phyloP scores from a whole-genome alignment of 2,113 vertebrate species.

The Pongo pygmaeus region DNA sequence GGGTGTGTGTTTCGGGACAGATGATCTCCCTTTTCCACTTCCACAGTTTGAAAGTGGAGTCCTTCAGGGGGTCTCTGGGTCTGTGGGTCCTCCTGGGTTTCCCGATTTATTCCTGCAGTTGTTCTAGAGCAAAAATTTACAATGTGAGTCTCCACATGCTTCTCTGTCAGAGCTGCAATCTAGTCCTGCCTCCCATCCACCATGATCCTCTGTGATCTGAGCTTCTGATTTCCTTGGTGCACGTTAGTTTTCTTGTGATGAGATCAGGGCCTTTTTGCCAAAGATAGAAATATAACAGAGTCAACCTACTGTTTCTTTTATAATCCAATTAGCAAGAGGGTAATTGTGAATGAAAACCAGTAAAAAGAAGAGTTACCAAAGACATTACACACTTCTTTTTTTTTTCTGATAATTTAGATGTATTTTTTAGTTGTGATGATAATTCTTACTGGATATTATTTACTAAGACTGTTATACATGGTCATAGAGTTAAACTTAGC shows the following conservation, averaged over 20 bases:
- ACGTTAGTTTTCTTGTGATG: neutral
- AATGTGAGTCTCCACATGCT: no score
- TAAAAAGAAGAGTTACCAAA: conserved; percentile 25
- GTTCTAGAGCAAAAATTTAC: no score
- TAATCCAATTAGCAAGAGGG: neutral
- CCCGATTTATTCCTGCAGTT: no score
- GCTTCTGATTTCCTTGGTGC: neutral
- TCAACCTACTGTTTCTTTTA: neutral
- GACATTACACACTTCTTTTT: neutral
- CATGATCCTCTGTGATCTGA: no score
- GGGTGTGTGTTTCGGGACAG: no score
- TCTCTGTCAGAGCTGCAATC: no score
- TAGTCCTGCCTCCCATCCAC: no score
- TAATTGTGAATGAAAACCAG: conserved; percentile 13
- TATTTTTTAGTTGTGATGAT: neutral
- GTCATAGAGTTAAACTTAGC: conserved; percentile 13
- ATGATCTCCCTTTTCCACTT: no score
- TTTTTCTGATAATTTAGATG: neutral
- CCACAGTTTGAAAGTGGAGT: no score
- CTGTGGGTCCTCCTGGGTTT: no score
- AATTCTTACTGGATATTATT: conserved; percentile 47
- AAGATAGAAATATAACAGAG: conserved; percentile 1
- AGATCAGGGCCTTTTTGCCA: neutral
- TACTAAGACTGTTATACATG: neutral
- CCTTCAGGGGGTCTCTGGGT: no score